Evolutionary conservation across 2,113 vertebrate species (phyloP).

Genomic region (mouse (Mus musculus)): GRCm39 chr1:149363001-149363500

Average conservation of each 20-base stretch:
- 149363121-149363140: background rate
- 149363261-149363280: background rate
- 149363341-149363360: background rate
- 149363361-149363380: background rate
- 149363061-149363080: slow-evolving; percentile 30
- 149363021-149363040: background rate
- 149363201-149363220: background rate
- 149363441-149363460: background rate
- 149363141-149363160: slow-evolving; percentile 15
- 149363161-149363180: background rate
- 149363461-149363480: background rate
- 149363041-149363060: background rate
- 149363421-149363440: background rate
- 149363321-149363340: too few species aligned
- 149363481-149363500: background rate
- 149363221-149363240: background rate
- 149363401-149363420: background rate
- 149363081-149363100: background rate
- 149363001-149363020: background rate
- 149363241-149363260: slow-evolving; percentile 11
- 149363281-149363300: background rate
- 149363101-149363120: slow-evolving; percentile 17
- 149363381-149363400: too few species aligned
- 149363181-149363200: background rate
- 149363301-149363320: background rate